phyloP scores from a whole-genome alignment of 2,113 vertebrate species.

The Capreolus pygargus region DNA sequence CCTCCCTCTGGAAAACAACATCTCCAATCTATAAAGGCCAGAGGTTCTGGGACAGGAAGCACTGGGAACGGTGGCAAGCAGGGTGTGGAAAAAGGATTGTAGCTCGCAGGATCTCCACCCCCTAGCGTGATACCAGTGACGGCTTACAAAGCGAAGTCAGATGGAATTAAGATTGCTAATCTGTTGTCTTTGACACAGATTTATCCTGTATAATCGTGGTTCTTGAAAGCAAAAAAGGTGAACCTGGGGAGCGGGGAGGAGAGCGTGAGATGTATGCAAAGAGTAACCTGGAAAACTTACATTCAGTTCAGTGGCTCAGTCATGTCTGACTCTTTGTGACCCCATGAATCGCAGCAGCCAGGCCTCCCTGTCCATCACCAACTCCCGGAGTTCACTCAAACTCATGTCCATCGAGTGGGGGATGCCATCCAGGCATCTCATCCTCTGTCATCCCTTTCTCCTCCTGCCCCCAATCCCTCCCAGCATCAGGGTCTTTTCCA shows the following conservation, averaged over 20 bases:
- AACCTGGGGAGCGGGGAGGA: not conserved
- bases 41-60: not conserved
- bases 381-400: no score
- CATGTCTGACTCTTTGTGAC: no score
- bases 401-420: no score
- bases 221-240: not conserved
- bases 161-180: not conserved
- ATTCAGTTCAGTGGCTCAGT: no score
- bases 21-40: not conserved
- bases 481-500: no score
- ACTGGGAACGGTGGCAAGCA: not conserved
- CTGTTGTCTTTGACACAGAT: not conserved
- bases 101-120: not conserved
- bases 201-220: not conserved
- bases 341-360: no score
- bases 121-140: not conserved
- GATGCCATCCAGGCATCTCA: no score
- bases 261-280: not conserved
- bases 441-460: no score
- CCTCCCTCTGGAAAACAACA: not conserved
- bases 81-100: not conserved
- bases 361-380: no score
- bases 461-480: no score
- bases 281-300: not conserved
- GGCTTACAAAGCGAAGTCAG: no score